phyloP scores from a whole-genome alignment of 2,888 invertebrate species.

The Drosophila mettleri region DNA sequence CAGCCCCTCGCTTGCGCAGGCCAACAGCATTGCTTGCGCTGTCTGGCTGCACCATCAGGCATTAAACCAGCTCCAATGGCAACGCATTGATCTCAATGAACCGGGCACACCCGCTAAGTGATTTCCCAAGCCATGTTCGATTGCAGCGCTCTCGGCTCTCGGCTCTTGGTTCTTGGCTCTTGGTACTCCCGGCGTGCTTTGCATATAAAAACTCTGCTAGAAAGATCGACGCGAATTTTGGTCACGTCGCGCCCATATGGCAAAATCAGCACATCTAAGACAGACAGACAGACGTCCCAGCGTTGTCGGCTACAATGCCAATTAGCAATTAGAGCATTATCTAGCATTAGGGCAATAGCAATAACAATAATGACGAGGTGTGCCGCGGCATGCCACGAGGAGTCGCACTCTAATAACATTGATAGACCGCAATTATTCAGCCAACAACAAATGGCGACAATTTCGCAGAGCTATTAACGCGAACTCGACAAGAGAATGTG shows the following conservation, averaged over 20 bases:
- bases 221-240: slow-evolving; percentile 23
- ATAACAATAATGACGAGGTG: slow-evolving; percentile 37
- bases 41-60: slow-evolving; percentile 13
- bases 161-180: too few species aligned
- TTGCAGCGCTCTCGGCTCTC: slow-evolving; percentile 10
- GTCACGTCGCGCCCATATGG: slow-evolving; percentile 37
- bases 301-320: slow-evolving; percentile 42
- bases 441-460: slow-evolving; percentile 23
- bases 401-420: slow-evolving; percentile 12
- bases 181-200: slow-evolving; percentile 21
- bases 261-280: slow-evolving; percentile 18
- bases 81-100: slow-evolving; percentile 48
- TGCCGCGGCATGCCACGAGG: slow-evolving; percentile 23
- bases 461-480: background rate
- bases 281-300: slow-evolving; percentile 14
- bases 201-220: slow-evolving; percentile 33
- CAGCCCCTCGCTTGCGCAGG: slow-evolving; percentile 15
- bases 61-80: slow-evolving; percentile 27
- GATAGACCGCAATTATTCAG: slow-evolving; percentile 25
- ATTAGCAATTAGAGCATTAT: slow-evolving; percentile 74
- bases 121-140: slow-evolving; percentile 43
- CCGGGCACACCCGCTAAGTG: slow-evolving; percentile 64
- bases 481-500: background rate
- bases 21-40: background rate
- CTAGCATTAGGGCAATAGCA: slow-evolving; percentile 47